phyloP scores from a whole-genome alignment of 2,113 vertebrate genomes.

The Pipra filicauda region DNA sequence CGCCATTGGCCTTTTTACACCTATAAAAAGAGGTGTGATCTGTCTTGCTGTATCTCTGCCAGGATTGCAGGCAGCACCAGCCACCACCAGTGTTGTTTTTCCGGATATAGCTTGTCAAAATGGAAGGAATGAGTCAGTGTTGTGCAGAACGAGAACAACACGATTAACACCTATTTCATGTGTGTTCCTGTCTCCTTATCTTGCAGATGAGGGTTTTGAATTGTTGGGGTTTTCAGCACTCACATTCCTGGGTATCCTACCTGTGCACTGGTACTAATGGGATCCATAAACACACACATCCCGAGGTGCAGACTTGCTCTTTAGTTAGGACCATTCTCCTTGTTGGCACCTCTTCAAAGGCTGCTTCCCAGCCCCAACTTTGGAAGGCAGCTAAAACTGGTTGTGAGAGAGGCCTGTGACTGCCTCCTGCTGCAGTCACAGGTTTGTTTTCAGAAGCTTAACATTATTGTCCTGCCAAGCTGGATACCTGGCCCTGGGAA shows the following conservation, averaged over 20 bases:
- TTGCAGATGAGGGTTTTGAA: not conserved
- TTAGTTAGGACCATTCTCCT: not conserved
- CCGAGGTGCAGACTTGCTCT: not conserved
- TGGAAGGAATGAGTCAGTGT: conserved; percentile 17
- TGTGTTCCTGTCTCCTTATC: not conserved
- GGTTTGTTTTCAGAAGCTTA: not conserved
- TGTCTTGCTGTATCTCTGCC: not conserved
- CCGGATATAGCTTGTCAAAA: not conserved
- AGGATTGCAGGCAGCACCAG: not conserved
- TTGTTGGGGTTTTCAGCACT: not conserved
- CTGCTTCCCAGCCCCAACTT: not conserved
- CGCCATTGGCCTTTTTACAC: not conserved
- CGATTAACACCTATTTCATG: not conserved
- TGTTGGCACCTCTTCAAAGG: not conserved
- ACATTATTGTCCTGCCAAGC: not conserved
- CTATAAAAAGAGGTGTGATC: not conserved
- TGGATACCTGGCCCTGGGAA: not conserved
- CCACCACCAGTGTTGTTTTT: not conserved
- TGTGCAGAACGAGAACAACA: not conserved
- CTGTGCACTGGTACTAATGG: not conserved
- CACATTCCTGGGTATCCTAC: not conserved
- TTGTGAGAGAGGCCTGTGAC: accelerated
- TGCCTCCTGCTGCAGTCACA: not conserved
- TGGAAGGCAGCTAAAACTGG: not conserved
- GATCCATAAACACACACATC: not conserved